Evolutionary conservation across 2,113 vertebrate species (phyloP).

Genomic region (Morone chrysops): DNA sequence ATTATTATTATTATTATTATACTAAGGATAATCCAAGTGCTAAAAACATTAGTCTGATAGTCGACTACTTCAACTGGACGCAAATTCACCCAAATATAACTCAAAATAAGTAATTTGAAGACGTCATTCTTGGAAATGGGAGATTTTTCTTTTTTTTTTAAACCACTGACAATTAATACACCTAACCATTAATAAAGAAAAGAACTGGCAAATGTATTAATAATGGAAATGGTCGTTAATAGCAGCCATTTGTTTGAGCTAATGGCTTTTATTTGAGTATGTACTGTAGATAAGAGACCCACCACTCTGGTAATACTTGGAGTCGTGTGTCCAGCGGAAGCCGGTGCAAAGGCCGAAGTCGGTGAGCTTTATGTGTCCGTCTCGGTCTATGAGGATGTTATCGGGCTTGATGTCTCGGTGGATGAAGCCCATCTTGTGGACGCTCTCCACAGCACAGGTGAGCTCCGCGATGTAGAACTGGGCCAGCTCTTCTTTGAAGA

Average conservation of each 20-base stretch:
- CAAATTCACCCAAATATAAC: background rate
- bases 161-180: too few relatives aligned
- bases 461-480: constrained; percentile 98
- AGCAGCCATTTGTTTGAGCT: too few relatives aligned
- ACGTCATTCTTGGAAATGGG: too few relatives aligned
- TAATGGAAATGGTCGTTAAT: too few relatives aligned
- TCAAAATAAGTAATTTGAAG: background rate
- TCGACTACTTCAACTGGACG: background rate
- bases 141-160: too few relatives aligned
- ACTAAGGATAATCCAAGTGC: background rate
- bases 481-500: constrained; percentile 96
- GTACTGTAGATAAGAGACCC: constrained; percentile 60
- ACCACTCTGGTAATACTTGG: constrained; percentile 99
- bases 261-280: background rate
- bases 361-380: constrained; percentile 98
- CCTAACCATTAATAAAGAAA: background rate
- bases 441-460: constrained; percentile 96
- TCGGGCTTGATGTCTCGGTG: constrained; percentile 99
- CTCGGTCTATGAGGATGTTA: constrained; percentile 97
- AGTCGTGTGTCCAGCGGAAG: constrained; percentile 99
- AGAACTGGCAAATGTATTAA: too few relatives aligned
- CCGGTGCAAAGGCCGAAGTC: constrained; percentile 98
- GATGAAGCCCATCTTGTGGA: constrained; percentile 99
- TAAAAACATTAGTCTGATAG: background rate
- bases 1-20: too few relatives aligned